Conservation (phyloP, 2,888 invertebrate genomes). For the Drosophila anceps region DNA sequence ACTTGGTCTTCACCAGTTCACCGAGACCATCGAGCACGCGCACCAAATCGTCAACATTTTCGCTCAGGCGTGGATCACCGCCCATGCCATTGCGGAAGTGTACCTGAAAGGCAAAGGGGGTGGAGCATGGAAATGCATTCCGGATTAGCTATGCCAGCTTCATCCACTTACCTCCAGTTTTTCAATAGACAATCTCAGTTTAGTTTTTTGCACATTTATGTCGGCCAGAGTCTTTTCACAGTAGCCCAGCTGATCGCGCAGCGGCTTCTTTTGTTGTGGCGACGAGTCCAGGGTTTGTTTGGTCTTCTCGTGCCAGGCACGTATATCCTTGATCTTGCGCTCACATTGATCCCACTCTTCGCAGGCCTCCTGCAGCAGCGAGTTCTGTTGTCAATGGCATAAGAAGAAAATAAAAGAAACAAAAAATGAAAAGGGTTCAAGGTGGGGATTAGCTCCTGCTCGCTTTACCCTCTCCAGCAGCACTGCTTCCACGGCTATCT, state of each 20-base stretch:
- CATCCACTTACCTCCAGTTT: constrained; percentile 91
- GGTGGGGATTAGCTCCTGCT: accelerated
- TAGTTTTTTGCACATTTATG: constrained; percentile 94
- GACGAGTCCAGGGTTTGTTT: constrained; percentile 91
- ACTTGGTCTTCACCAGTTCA: constrained; percentile 79
- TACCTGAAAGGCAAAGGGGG: constrained; percentile 87
- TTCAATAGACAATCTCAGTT: constrained; percentile 94
- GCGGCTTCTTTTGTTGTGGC: constrained; percentile 93
- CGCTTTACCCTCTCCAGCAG: constrained; percentile 92
- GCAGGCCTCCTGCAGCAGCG: constrained; percentile 94
- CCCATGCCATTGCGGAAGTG: constrained; percentile 95
- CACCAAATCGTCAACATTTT: constrained; percentile 90
- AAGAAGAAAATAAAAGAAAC: background rate
- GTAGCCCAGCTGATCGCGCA: constrained; percentile 93
- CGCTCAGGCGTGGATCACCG: constrained; percentile 91
- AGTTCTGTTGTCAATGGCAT: constrained; percentile 89
- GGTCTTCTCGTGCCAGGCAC: constrained; percentile 95
- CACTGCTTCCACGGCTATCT: constrained; percentile 93
- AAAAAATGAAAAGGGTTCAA: background rate
- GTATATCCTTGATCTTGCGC: constrained; percentile 95
- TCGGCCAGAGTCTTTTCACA: constrained; percentile 95
- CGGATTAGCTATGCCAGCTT: constrained; percentile 23
- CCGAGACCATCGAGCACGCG: constrained; percentile 88
- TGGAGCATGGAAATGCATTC: constrained; percentile 36
- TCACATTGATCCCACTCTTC: constrained; percentile 99